Evolutionary conservation across 2,113 vertebrate species (phyloP).

Genomic region (Talpa occidentalis): DNA sequence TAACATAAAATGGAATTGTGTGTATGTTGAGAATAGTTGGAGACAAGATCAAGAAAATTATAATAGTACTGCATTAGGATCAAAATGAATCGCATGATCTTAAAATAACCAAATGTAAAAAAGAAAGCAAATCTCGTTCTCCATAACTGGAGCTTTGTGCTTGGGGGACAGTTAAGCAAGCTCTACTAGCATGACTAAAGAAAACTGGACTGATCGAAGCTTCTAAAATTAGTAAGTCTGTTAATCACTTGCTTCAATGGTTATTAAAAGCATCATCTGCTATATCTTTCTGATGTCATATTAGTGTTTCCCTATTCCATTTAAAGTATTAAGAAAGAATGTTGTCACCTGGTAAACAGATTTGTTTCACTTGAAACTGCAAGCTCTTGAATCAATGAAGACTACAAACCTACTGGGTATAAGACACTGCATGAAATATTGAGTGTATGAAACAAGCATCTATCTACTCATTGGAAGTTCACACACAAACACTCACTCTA

Average conservation of each 20-base stretch:
- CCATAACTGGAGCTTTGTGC: background rate
- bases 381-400: background rate
- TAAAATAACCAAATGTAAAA: background rate
- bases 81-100: background rate
- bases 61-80: background rate
- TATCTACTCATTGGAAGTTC: background rate
- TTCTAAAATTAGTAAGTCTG: background rate
- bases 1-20: background rate
- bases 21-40: background rate
- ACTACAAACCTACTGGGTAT: background rate
- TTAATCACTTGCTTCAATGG: background rate
- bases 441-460: background rate
- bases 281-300: background rate
- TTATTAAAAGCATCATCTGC: background rate
- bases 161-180: background rate
- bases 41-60: background rate
- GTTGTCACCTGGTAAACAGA: background rate
- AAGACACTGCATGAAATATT: background rate
- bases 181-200: background rate
- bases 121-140: background rate
- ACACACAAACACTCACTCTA: background rate
- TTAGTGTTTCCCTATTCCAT: background rate
- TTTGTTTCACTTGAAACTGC: conserved; percentile 2
- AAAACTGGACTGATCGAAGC: background rate
- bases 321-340: background rate